Evolutionary conservation across 1,140 invertebrate species (phyloP).

Genomic region (Drosophila gunungcola): DNA sequence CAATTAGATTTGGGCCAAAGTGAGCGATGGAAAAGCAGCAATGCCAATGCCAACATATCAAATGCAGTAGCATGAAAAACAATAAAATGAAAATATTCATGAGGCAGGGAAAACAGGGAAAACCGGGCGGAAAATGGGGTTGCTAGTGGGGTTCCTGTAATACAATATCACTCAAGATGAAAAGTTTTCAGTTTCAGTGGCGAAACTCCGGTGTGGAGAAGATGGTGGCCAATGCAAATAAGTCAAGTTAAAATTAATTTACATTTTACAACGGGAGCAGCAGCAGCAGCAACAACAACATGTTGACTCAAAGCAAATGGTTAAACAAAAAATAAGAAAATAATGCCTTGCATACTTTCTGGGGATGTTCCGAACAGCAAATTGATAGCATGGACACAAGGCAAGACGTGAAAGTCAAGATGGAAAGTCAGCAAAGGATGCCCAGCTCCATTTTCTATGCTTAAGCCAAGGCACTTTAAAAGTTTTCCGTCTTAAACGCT

Average conservation of each 20-base stretch:
- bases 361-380: constrained; percentile 39
- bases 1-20: constrained; percentile 68
- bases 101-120: constrained; percentile 9
- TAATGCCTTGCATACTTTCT: constrained; percentile 47
- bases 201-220: neutral
- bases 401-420: constrained; percentile 17
- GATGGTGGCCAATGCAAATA: constrained; percentile 65
- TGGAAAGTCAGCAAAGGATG: constrained; percentile 23
- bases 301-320: constrained; percentile 33
- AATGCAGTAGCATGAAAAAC: constrained; percentile 49
- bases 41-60: constrained; percentile 50
- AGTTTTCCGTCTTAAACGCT: constrained; percentile 14
- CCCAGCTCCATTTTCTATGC: neutral
- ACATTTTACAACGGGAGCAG: constrained; percentile 39
- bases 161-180: constrained; percentile 58
- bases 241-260: constrained; percentile 68
- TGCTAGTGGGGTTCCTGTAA: constrained; percentile 35
- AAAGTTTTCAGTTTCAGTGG: constrained; percentile 70
- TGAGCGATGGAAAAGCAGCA: constrained; percentile 27
- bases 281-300: constrained; percentile 13
- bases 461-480: constrained; percentile 15
- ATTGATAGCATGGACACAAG: constrained; percentile 40
- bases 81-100: constrained; percentile 67
- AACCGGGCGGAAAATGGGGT: constrained; percentile 1
- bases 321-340: constrained; percentile 23